Evolutionary conservation across 2,797 vertebrate genomes (phyloP).

Genomic region (Anabacerthia variegaticeps): DNA sequence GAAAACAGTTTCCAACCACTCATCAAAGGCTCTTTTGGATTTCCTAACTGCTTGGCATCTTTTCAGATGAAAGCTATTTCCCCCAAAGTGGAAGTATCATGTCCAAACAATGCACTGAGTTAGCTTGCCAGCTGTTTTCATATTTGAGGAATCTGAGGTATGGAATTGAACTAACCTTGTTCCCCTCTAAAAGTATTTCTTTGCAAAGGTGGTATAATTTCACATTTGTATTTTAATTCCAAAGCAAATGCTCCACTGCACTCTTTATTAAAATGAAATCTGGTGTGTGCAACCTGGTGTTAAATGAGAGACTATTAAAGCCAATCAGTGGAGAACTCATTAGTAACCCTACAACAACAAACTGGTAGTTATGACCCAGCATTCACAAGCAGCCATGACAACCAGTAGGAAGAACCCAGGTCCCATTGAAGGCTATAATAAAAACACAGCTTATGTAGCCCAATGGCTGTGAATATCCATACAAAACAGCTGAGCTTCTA

Average conservation of each 20-base stretch:
- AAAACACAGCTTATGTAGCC: conserved; percentile 8
- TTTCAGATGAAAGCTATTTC: background rate
- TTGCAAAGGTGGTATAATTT: conserved; percentile 46
- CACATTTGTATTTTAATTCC: conserved; percentile 58
- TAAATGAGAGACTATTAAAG: conserved; percentile 69
- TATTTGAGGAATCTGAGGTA: background rate
- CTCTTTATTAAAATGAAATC: conserved; percentile 68
- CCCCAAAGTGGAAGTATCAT: background rate
- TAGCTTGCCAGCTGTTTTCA: background rate
- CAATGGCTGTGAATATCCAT: background rate
- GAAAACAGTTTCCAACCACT: background rate
- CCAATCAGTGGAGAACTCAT: conserved; percentile 64
- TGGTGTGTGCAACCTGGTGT: conserved; percentile 52
- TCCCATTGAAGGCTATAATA: conserved; percentile 1
- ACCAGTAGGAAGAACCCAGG: conserved; percentile 5
- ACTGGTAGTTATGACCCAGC: conserved; percentile 32
- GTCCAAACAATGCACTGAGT: background rate
- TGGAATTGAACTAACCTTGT: conserved; percentile 2
- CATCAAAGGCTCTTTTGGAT: background rate
- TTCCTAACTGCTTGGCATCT: background rate
- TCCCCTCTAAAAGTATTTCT: conserved; percentile 14
- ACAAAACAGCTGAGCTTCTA: background rate
- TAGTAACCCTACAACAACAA: conserved; percentile 61
- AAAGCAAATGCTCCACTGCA: conserved; percentile 57
- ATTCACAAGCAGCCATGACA: conserved; percentile 55